A percentile compares a stretch with the other conserved stretches of the same genome.
Evolutionary conservation across 2,797 vertebrate species (phyloP).

Genomic region (Tarsius wallacei): DNA sequence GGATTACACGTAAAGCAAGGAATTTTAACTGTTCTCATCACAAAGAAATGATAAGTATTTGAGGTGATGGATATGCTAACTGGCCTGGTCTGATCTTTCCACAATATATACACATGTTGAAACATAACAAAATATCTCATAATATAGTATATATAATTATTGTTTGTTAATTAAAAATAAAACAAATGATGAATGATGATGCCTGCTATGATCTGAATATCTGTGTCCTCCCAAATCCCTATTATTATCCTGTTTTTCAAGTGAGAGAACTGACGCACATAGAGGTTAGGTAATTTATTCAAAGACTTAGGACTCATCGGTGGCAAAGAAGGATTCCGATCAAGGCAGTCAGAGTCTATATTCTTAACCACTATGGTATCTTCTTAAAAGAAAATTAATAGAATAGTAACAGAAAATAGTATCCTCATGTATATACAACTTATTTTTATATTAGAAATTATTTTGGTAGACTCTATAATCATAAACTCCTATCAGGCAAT

Average conservation of each 20-base stretch:
- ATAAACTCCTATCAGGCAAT: background rate
- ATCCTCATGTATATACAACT: background rate
- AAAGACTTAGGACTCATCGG: background rate
- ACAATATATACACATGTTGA: no score
- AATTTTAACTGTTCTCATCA: no score
- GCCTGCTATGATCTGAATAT: no score
- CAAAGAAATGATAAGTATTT: no score
- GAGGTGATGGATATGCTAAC: no score
- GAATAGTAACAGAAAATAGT: background rate
- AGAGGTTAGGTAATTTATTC: background rate
- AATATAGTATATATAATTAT: no score
- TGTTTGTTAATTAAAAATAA: no score
- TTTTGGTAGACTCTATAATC: background rate
- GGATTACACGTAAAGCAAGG: no score
- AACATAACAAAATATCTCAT: no score
- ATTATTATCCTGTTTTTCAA: background rate
- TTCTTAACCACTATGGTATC: background rate
- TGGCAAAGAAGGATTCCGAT: background rate
- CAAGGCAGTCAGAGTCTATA: background rate
- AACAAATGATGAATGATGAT: no score
- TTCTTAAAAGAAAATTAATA: conserved; percentile 1
- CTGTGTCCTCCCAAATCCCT: no score
- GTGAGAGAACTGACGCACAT: background rate
- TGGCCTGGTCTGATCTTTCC: no score
- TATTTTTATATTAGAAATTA: background rate